phyloP scores from a whole-genome alignment of 2,113 vertebrate species.

The Pipa parva region DNA sequence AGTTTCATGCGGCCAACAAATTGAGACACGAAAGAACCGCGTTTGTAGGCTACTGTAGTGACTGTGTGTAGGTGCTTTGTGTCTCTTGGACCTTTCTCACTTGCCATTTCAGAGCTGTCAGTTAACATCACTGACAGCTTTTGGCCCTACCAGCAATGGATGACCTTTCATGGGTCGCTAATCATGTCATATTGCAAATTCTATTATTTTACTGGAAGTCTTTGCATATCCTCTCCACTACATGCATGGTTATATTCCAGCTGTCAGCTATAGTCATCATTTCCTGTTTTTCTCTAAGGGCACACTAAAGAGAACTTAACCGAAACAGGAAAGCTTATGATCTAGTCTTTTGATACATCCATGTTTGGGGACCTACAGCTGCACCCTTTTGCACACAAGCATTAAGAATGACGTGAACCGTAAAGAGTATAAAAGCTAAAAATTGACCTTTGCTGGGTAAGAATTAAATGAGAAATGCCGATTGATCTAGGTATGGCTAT shows the following conservation, averaged over 20 bases:
- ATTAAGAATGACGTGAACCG: slow-evolving; percentile 49
- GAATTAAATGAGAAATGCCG: no score
- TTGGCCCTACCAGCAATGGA: background rate
- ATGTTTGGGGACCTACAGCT: slow-evolving; percentile 65
- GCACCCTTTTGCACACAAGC: slow-evolving; percentile 58
- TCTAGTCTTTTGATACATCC: slow-evolving; percentile 54
- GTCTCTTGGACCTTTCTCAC: slow-evolving; percentile 22
- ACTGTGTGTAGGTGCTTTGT: background rate
- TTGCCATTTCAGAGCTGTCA: slow-evolving; percentile 6
- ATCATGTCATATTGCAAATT: slow-evolving; percentile 24
- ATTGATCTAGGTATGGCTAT: no score
- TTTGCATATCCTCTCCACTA: slow-evolving; percentile 41
- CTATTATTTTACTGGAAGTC: slow-evolving; percentile 32
- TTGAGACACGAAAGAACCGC: slow-evolving; percentile 8
- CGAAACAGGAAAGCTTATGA: slow-evolving; percentile 56
- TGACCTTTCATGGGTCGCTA: slow-evolving; percentile 36
- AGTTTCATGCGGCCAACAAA: slow-evolving; percentile 13
- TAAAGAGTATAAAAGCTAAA: slow-evolving; percentile 52
- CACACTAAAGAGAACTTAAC: slow-evolving; percentile 47
- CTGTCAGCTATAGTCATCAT: slow-evolving; percentile 35
- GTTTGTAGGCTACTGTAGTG: slow-evolving; percentile 12
- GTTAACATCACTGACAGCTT: background rate
- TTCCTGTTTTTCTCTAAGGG: slow-evolving; percentile 56
- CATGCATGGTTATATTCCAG: slow-evolving; percentile 38
- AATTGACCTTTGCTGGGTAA: slow-evolving; percentile 65